Evolutionary conservation across 1,140 invertebrate genomes (phyloP).

Genomic region (Teleogryllus occipitalis): DNA sequence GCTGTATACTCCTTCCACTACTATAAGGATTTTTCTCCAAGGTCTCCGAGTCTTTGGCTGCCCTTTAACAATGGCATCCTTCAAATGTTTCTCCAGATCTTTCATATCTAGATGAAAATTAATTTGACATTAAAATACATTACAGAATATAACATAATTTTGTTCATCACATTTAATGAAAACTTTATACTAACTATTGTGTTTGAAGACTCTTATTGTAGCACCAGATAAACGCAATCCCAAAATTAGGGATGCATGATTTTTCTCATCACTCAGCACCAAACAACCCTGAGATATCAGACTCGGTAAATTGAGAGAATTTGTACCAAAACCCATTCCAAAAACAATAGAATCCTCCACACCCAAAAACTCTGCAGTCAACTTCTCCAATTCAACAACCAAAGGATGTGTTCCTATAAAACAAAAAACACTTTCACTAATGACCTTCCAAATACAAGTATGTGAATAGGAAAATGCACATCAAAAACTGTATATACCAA

Average conservation of each 20-base stretch:
- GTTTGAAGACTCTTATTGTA: constrained; percentile 79
- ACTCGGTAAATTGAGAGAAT: constrained; percentile 87
- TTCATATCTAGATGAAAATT: constrained; percentile 55
- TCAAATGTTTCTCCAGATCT: constrained; percentile 74
- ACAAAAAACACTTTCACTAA: neutral
- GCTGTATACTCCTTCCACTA: constrained; percentile 93
- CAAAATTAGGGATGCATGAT: constrained; percentile 93
- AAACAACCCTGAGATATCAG: constrained; percentile 75
- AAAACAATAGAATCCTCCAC: constrained; percentile 91
- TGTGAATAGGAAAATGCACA: neutral
- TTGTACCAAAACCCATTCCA: constrained; percentile 98
- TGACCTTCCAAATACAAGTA: neutral
- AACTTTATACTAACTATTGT: constrained; percentile 54
- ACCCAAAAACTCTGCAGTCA: constrained; percentile 84
- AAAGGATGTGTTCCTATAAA: constrained; percentile 57
- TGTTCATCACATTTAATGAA: constrained; percentile 12
- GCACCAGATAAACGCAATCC: constrained; percentile 84
- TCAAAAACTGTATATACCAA: constrained; percentile 39
- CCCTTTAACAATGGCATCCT: constrained; percentile 69
- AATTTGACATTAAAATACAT: no score
- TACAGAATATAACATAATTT: no score
- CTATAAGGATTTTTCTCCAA: constrained; percentile 85
- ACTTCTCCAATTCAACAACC: constrained; percentile 72
- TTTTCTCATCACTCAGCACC: constrained; percentile 92
- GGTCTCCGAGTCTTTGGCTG: constrained; percentile 67